phyloP scores from a whole-genome alignment of 2,888 invertebrate genomes.

The Panopea generosa region DNA sequence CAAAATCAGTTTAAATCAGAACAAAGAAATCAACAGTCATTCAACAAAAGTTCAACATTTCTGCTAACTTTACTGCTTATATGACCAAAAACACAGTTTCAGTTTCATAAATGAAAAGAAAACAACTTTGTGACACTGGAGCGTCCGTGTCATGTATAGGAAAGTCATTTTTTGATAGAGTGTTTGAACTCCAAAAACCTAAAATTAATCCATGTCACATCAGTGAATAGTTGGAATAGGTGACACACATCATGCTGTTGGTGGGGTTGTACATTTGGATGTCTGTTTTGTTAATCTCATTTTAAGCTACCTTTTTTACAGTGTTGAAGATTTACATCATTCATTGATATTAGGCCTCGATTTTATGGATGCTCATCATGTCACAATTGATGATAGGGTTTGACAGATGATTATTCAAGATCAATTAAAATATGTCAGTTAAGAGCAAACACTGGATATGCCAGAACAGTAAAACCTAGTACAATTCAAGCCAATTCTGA shows the following conservation, averaged over 20 bases:
- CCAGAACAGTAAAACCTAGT: slow-evolving; percentile 21
- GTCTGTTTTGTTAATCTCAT: slow-evolving; percentile 11
- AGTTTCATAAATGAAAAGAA: slow-evolving; percentile 4
- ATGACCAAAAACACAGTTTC: slow-evolving; percentile 37
- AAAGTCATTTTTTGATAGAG: slow-evolving; percentile 23
- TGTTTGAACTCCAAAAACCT: slow-evolving; percentile 9
- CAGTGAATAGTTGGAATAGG: slow-evolving; percentile 30
- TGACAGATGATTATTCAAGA: slow-evolving; percentile 19
- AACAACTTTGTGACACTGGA: slow-evolving; percentile 35
- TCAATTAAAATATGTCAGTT: slow-evolving; percentile 20
- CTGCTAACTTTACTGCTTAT: slow-evolving; percentile 36
- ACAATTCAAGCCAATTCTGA: slow-evolving; percentile 23
- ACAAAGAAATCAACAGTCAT: too few species aligned
- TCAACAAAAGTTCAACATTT: too few species aligned
- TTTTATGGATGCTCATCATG: slow-evolving; percentile 10
- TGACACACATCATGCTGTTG: slow-evolving; percentile 25
- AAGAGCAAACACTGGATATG: slow-evolving; percentile 19
- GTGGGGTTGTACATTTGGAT: slow-evolving; percentile 14
- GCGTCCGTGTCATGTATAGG: slow-evolving; percentile 29
- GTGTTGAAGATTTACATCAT: slow-evolving; percentile 24
- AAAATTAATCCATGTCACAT: slow-evolving; percentile 1
- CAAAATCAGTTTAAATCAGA: background rate
- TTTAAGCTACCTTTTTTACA: slow-evolving; percentile 10
- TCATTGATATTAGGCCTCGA: slow-evolving; percentile 21
- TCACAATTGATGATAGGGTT: slow-evolving; percentile 14